These are phyloP conservation scores for Hartigia nigra DNA, from an alignment of 2,888 invertebrate species.

Conservation along the genomic window DNA sequence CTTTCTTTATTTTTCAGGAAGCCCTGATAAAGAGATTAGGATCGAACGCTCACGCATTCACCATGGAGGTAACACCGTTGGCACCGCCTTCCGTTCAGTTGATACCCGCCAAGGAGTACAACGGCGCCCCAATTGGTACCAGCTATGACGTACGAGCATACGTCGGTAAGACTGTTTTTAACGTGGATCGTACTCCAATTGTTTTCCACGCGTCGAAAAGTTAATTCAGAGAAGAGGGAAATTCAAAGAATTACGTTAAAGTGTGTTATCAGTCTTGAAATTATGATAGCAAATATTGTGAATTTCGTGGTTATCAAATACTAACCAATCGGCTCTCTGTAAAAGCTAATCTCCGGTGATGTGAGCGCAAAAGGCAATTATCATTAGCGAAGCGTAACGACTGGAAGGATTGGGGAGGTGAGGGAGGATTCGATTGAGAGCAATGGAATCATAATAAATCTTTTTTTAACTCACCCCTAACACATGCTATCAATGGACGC, in stretches of 20 bases:
- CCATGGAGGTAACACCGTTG: conserved; percentile 82
- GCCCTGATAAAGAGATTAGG: conserved; percentile 83
- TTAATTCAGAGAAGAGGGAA: not conserved
- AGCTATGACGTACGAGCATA: conserved; percentile 90
- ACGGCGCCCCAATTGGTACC: conserved; percentile 90
- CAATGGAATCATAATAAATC: not conserved
- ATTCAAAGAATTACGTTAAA: not conserved
- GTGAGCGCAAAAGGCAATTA: not conserved
- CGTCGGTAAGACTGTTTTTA: conserved; percentile 73
- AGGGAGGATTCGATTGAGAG: not conserved
- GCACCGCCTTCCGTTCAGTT: conserved; percentile 93
- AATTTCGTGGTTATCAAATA: not conserved
- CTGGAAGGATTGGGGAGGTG: not conserved
- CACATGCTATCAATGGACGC: not conserved
- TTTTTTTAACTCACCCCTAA: not conserved
- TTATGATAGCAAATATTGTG: not conserved
- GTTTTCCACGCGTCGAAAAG: too few species aligned
- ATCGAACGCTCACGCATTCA: conserved; percentile 83
- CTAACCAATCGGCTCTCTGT: not conserved
- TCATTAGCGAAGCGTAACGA: not conserved
- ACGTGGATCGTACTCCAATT: not conserved
- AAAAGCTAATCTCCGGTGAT: not conserved
- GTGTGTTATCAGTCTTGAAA: not conserved
- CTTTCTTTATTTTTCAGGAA: conserved; percentile 71
- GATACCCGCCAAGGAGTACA: conserved; percentile 91